phyloP scores from a whole-genome alignment of 1,140 invertebrate genomes.

The Eueides isabella region DNA sequence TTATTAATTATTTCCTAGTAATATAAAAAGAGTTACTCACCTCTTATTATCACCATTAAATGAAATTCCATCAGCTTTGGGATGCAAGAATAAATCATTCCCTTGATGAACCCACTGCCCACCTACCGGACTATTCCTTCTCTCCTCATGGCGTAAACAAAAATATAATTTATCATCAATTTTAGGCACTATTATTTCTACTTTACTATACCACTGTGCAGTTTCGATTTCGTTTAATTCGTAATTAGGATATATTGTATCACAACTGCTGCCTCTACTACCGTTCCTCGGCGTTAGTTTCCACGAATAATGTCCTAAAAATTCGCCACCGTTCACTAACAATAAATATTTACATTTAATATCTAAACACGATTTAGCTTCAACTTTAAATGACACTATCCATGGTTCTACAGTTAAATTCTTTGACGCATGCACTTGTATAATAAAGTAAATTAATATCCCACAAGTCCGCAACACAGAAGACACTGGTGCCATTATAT shows the following conservation, averaged over 20 bases:
- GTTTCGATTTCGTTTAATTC: constrained; percentile 67
- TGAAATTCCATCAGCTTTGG: constrained; percentile 36
- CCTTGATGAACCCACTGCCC: constrained; percentile 74
- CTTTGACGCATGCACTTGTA: too few relatives aligned
- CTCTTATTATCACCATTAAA: constrained; percentile 17
- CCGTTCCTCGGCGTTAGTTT: constrained; percentile 65
- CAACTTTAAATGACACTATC: constrained; percentile 44
- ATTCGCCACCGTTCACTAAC: constrained; percentile 58
- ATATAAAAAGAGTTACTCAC: constrained; percentile 9
- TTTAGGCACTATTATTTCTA: constrained; percentile 60
- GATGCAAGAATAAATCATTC: constrained; percentile 58
- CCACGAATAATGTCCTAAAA: constrained; percentile 72
- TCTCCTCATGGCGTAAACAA: constrained; percentile 56
- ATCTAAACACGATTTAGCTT: constrained; percentile 1
- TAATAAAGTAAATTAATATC: constrained; percentile 61
- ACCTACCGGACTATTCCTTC: constrained; percentile 55
- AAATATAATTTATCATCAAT: constrained; percentile 62
- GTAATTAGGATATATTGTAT: constrained; percentile 68
- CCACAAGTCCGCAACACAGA: constrained; percentile 78
- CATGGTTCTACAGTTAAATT: too few relatives aligned
- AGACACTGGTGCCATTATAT: constrained; percentile 68
- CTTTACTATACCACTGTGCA: constrained; percentile 51
- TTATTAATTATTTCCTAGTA: not conserved
- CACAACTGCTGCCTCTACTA: constrained; percentile 60
- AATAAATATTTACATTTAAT: constrained; percentile 17